Evolutionary conservation across 2,113 vertebrate species (phyloP), one percentile per base, ranked within the genome.

Genomic region (Proterorhinus semilunaris): DNA sequence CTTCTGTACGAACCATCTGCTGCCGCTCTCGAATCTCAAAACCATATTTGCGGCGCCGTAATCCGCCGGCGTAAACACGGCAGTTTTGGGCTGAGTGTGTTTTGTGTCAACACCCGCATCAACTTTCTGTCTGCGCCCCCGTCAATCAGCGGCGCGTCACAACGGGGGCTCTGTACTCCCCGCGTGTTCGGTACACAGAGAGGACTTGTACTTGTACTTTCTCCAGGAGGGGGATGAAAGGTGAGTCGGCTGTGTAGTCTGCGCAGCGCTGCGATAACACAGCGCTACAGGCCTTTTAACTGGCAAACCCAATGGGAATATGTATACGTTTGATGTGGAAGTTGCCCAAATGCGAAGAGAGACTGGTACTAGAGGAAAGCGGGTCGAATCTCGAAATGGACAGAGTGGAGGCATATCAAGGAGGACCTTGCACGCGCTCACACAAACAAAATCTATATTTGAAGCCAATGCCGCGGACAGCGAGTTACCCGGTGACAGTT

Each of bases 1-100:
- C 69, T 68, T 71, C 63, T 48, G 48, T 68, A 71, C 61, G 69
- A 48, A 59, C 78, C 80, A 83, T 81, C 80, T 85, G 86, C 82
- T 68, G 64, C 82, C 65, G 64, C 76, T 81, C 67, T 80, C 80
- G 79, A 84, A 79, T 81, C 81, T 83, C 79, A 70, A 83, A 81
- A 69, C 68, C 62, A 50, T 55, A 68, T 80, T 80, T 74, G 17
- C 47, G 59, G 55, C 36, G 47, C 69, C 66, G 71, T 76, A 75
- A 85, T 73, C 66, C 75, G 51, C 71, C 70, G 53, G 1, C 47
- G 76, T 50, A 74, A 82, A 84, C 53, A 76, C 27, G 2, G 27
- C 15, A 68, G 6, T 51, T 79, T 79, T 76, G 62, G 50, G 73
- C 49, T 5, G 68, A 65, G 65, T 46, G 71, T 78, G 73, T 61